Evolutionary conservation across 2,797 vertebrate genomes (phyloP).

Genomic region (Nannoperca australis): DNA sequence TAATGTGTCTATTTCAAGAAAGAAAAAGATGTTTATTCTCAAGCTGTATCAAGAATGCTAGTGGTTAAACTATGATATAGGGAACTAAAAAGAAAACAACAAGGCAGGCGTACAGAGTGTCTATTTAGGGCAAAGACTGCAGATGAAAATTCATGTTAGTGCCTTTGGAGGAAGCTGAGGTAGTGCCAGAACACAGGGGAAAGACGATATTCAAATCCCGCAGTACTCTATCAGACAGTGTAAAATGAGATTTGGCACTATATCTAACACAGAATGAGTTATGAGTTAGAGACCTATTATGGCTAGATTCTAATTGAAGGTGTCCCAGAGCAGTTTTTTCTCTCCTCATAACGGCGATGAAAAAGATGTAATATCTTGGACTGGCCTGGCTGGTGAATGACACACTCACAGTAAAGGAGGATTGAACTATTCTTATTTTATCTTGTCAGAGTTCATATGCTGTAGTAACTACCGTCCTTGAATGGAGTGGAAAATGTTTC

Average conservation of each 20-base stretch:
- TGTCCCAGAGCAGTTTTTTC: slow-evolving; percentile 47
- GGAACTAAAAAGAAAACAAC: slow-evolving; percentile 61
- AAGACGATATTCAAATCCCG: slow-evolving; percentile 68
- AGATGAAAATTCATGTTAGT: slow-evolving; percentile 69
- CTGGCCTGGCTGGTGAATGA: slow-evolving; percentile 26
- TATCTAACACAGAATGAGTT: slow-evolving; percentile 63
- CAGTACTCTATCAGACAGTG: slow-evolving; percentile 61
- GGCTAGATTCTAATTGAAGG: slow-evolving; percentile 54
- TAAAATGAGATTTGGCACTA: slow-evolving; percentile 74
- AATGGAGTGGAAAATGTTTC: slow-evolving; percentile 25
- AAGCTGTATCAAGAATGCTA: slow-evolving; percentile 31
- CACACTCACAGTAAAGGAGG: slow-evolving; percentile 33
- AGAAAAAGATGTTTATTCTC: slow-evolving; percentile 43
- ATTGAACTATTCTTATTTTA: slow-evolving; percentile 27
- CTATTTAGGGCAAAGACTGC: slow-evolving; percentile 72
- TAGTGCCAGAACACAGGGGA: slow-evolving; percentile 55
- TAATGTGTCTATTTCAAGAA: slow-evolving; percentile 50
- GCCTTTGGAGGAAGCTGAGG: slow-evolving; percentile 62
- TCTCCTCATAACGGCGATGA: slow-evolving; percentile 29
- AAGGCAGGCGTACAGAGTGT: slow-evolving; percentile 53
- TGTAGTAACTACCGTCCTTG: slow-evolving; percentile 27
- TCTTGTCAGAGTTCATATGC: slow-evolving; percentile 33
- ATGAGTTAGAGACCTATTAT: slow-evolving; percentile 58
- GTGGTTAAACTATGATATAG: slow-evolving; percentile 43
- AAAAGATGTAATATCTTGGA: slow-evolving; percentile 56